These are phyloP conservation scores for Diplogasteroides magnus DNA, from an alignment of 1,140 invertebrate species.

Conservation along the genomic window DNA sequence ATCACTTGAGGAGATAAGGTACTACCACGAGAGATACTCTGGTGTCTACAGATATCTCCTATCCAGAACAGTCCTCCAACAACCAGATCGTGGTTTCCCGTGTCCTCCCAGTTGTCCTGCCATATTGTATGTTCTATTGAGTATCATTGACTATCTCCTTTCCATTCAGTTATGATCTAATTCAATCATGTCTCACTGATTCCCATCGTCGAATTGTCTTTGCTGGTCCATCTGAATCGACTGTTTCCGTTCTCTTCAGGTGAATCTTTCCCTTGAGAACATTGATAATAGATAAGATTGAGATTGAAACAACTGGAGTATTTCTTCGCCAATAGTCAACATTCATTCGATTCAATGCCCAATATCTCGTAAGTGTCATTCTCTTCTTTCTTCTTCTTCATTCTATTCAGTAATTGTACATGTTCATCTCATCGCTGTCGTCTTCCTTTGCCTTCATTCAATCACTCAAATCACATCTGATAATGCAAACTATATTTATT, in stretches of 20 bases:
- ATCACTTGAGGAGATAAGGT: constrained; percentile 45
- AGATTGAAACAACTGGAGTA: constrained; percentile 24
- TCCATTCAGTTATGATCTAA: constrained; percentile 36
- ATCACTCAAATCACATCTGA: too few relatives aligned
- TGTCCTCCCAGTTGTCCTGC: constrained; percentile 38
- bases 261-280: background rate
- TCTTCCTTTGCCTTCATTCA: too few relatives aligned
- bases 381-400: background rate
- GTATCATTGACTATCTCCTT: background rate
- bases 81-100: constrained; percentile 37
- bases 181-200: constrained; percentile 43
- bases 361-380: constrained; percentile 32
- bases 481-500: too few relatives aligned
- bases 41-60: constrained; percentile 17
- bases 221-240: constrained; percentile 32
- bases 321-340: constrained; percentile 34
- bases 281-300: constrained; percentile 26
- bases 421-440: constrained; percentile 43
- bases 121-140: constrained; percentile 39
- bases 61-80: background rate
- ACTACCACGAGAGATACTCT: constrained; percentile 1
- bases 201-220: constrained; percentile 46
- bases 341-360: constrained; percentile 34
- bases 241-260: background rate
- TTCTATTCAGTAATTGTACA: constrained; percentile 35